phyloP scores from a whole-genome alignment of 2,888 invertebrate species.

The Watsonalla binaria region DNA sequence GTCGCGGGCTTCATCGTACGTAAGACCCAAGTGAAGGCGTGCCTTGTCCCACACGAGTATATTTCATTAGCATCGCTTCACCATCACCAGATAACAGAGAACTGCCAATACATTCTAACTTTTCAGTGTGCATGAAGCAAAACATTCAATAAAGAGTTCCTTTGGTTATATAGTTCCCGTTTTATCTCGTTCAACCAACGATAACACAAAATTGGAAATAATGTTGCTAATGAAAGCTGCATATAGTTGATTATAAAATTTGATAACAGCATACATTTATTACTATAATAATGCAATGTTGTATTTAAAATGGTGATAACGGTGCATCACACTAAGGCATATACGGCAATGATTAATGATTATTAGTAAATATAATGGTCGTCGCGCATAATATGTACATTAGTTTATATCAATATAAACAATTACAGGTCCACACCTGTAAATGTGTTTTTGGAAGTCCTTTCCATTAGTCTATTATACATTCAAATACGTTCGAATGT shows the following conservation, averaged over 20 bases:
- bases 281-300: background rate
- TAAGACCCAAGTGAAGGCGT: too few relatives aligned
- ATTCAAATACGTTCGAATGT: too few relatives aligned
- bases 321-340: background rate
- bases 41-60: background rate
- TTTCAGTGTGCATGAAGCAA: background rate
- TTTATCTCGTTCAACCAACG: background rate
- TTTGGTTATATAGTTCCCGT: constrained; percentile 27
- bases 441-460: too few relatives aligned
- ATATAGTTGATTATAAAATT: too few relatives aligned
- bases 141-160: constrained; percentile 10
- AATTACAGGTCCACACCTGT: too few relatives aligned
- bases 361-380: too few relatives aligned
- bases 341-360: background rate
- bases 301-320: background rate
- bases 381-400: too few relatives aligned
- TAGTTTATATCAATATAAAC: too few relatives aligned
- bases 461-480: too few relatives aligned
- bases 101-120: background rate
- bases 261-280: too few relatives aligned
- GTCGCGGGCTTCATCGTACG: too few relatives aligned
- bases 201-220: background rate
- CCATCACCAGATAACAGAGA: background rate
- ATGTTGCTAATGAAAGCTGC: background rate
- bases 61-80: background rate